These are phyloP conservation scores for Hyla sarda DNA, from an alignment of 2,113 vertebrate genomes.

Conservation along the genomic window DNA sequence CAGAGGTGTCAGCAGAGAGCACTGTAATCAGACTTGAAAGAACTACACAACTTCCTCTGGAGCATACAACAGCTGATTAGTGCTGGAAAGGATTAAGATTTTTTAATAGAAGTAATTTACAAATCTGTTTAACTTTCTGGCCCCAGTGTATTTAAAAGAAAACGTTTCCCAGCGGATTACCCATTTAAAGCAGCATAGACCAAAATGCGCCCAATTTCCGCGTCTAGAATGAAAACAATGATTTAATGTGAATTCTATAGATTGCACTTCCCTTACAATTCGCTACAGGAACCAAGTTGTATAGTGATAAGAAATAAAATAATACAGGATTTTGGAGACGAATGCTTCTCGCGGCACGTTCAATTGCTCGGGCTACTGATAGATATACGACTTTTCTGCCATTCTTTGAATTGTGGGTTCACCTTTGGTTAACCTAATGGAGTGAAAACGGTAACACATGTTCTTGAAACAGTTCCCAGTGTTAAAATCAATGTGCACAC, in stretches of 20 bases:
- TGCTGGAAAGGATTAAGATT: too few relatives aligned
- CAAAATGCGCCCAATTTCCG: background rate
- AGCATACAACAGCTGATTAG: too few relatives aligned
- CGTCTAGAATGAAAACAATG: background rate
- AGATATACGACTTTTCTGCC: background rate
- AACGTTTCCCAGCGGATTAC: too few relatives aligned
- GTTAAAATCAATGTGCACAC: background rate
- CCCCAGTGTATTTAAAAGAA: too few relatives aligned
- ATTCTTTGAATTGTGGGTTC: background rate
- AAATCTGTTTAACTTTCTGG: too few relatives aligned
- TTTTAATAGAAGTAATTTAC: too few relatives aligned
- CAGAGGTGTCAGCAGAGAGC: too few relatives aligned
- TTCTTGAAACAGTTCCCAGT: background rate
- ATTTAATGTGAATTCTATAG: background rate
- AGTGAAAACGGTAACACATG: background rate
- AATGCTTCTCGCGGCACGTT: background rate
- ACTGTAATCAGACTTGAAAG: too few relatives aligned
- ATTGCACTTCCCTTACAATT: conserved; percentile 7
- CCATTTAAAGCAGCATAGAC: background rate
- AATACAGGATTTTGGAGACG: background rate
- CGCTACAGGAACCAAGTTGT: conserved; percentile 19
- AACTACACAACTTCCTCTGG: too few relatives aligned
- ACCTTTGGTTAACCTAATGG: background rate
- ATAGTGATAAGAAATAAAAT: conserved; percentile 17
- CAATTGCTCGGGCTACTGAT: background rate